phyloP scores from a whole-genome alignment of 2,113 vertebrate species.

The Hymenochirus boettgeri region DNA sequence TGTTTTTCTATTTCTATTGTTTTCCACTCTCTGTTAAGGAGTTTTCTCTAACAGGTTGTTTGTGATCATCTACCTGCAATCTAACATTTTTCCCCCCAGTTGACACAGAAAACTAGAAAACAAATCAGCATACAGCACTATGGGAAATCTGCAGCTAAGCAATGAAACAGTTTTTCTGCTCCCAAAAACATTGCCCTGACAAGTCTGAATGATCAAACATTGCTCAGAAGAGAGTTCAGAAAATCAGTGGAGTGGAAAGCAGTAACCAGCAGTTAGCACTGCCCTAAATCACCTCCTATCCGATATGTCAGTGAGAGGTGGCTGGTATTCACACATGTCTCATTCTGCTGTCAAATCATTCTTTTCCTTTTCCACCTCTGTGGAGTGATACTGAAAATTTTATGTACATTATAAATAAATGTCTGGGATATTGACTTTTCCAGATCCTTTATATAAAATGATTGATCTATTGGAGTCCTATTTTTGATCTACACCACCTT shows the following conservation, averaged over 20 bases:
- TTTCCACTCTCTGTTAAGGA: no score
- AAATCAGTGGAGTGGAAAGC: slow-evolving; percentile 17
- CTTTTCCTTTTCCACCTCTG: neutral
- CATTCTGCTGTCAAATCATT: slow-evolving; percentile 2
- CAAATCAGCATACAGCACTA: neutral
- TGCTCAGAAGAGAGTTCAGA: slow-evolving; percentile 19
- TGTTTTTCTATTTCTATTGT: no score
- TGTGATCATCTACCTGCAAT: neutral
- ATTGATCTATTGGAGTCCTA: no score
- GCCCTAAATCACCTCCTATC: slow-evolving; percentile 14
- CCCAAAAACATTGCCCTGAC: slow-evolving; percentile 9
- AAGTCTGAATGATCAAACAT: slow-evolving; percentile 2
- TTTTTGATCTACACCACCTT: no score
- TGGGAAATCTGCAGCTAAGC: neutral
- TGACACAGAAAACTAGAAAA: neutral
- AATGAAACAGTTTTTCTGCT: neutral
- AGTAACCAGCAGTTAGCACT: slow-evolving; percentile 3
- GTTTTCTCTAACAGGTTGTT: no score
- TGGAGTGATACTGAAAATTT: neutral
- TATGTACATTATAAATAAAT: neutral
- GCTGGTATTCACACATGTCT: slow-evolving; percentile 3
- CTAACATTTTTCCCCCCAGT: neutral
- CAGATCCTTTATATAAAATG: neutral
- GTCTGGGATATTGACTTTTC: neutral
- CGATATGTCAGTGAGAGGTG: neutral